Evolutionary conservation across 2,797 vertebrate genomes (phyloP), one percentile per base, ranked within the genome.

Genomic region (Clamator glandarius): DNA sequence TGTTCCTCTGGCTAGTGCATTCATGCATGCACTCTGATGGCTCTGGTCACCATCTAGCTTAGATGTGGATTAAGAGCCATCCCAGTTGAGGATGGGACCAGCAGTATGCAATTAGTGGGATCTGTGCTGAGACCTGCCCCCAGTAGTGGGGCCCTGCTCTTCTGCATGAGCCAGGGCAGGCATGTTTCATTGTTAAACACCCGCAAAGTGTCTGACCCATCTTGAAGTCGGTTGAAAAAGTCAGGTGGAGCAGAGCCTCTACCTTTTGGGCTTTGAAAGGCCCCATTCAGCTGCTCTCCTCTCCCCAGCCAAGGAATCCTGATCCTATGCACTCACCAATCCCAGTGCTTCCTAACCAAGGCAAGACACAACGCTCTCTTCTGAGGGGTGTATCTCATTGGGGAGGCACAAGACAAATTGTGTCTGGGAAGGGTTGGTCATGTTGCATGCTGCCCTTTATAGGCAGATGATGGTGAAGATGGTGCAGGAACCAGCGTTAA

Each of bases 401-500:
- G 8, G 7, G 15, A 90, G 70, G 29, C 36, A 55, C 0, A 0
- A 13, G 50, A 63, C 6, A 51, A 75, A n/a, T 11, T 5, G 9
- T 62, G 31, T 63, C 57, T 41, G 11, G 35, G 28, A 70, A 79
- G n/a, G 61, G 57, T 25, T 74, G 50, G 19, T 74, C 18, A 3
- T 2, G 1, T 85, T 1, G 0, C 52, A 68, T 77, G 15, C 23
- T 13, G 3, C 24, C 0, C 36, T 17, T 0, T 63, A 54, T 4
- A 2, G 57, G 35, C 35, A 64, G 36, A 50, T 5, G 3, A 25
- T 62, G 50, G 29, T 51, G 50, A 55, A n/a, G 68, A 83, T 51
- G 68, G 36, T 55, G 66, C 54, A 66, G 50, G 25, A 76, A 23
- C 17, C 15, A 58, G 54, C 28, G 50, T 33, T 75, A 74, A 75